Conservation (phyloP, 1,140 invertebrate genomes). For the Drosophila fuyamai region DNA sequence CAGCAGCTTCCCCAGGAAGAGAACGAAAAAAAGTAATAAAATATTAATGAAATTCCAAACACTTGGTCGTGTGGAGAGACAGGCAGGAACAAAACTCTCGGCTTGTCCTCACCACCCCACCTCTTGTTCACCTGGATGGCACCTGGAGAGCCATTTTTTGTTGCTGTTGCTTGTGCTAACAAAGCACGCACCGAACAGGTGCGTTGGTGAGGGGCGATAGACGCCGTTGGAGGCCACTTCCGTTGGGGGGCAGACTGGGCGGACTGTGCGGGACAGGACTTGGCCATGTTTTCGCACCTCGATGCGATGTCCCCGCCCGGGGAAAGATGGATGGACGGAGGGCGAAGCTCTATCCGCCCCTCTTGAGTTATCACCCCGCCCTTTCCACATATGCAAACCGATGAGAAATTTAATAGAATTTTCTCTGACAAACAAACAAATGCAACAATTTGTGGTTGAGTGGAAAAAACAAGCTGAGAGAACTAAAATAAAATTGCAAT, state of each 20-base stretch:
- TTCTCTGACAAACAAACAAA: constrained; percentile 53
- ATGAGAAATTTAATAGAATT: constrained; percentile 65
- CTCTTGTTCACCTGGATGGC: constrained; percentile 31
- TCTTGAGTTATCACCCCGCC: neutral
- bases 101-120: constrained; percentile 5
- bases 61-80: constrained; percentile 67
- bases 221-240: constrained; percentile 65
- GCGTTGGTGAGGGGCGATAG: constrained; percentile 2
- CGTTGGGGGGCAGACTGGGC: constrained; percentile 42
- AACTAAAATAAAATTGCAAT: constrained; percentile 60
- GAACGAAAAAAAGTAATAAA: constrained; percentile 75
- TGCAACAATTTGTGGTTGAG: constrained; percentile 66
- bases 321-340: constrained; percentile 19
- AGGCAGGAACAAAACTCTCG: constrained; percentile 24
- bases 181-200: constrained; percentile 66
- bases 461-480: constrained; percentile 39
- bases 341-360: neutral
- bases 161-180: constrained; percentile 58
- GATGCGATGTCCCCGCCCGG: constrained; percentile 23
- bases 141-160: constrained; percentile 76
- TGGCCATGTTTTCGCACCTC: constrained; percentile 73
- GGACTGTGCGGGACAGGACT: constrained; percentile 22
- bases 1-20: constrained; percentile 31
- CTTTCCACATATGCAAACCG: constrained; percentile 42
- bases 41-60: constrained; percentile 85